Evolutionary conservation across 2,113 vertebrate species (phyloP).

Genomic region (Silurus asotus): DNA sequence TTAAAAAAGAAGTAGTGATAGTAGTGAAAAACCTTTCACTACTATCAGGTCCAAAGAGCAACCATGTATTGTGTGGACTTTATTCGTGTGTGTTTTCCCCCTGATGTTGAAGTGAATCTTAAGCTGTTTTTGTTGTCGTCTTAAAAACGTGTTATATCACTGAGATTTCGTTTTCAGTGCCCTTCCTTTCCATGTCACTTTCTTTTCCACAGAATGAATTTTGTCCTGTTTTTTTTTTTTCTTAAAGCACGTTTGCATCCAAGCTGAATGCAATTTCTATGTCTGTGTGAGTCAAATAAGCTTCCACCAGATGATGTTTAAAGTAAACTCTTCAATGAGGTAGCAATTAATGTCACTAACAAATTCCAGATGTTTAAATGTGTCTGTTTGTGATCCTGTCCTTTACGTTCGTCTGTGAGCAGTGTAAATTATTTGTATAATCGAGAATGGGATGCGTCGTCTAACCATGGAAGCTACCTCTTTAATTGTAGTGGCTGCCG

Average conservation of each 20-base stretch:
- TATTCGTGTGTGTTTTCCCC: not conserved
- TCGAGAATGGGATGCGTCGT: slow-evolving; percentile 84
- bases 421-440: slow-evolving; percentile 88
- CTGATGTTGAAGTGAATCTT: not conserved
- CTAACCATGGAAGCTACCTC: slow-evolving; percentile 97
- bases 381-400: slow-evolving; percentile 10
- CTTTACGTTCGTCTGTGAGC: slow-evolving; percentile 9
- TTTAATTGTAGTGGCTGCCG: slow-evolving; percentile 87
- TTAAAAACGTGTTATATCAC: not conserved
- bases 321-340: slow-evolving; percentile 30
- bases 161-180: slow-evolving; percentile 4
- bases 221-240: slow-evolving; percentile 2
- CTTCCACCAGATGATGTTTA: slow-evolving; percentile 39
- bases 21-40: too few relatives aligned
- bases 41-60: not conserved
- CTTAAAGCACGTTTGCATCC: slow-evolving; percentile 11
- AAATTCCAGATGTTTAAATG: slow-evolving; percentile 57
- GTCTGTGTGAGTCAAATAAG: slow-evolving; percentile 42
- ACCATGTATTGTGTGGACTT: not conserved
- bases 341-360: slow-evolving; percentile 42
- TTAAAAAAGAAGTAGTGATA: not conserved
- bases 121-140: not conserved
- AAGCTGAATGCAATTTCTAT: slow-evolving; percentile 7
- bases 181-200: not conserved
- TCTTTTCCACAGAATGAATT: slow-evolving; percentile 29